Base-by-base conservation (phyloP, 2,113 vertebrate species). In the Talpa occidentalis region DNA sequence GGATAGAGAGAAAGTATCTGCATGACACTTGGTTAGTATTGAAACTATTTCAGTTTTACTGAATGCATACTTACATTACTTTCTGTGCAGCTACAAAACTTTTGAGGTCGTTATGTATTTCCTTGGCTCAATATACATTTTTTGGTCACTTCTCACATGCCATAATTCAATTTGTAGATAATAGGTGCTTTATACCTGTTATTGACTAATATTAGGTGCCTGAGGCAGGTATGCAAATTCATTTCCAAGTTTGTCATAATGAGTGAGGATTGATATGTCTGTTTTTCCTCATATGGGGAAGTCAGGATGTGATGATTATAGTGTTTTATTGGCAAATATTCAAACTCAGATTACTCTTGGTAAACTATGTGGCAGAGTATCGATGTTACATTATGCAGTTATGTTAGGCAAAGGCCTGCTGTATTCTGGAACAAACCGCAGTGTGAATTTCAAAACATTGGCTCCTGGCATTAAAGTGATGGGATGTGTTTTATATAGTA, bases 161-260 rank as follows among this genome's bases (percentile, higher is more conserved):
- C 28, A 5, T 82, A 85, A 84, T 64, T 90, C 26, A 72, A 4
- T 40, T 66, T 1, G 6, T 60, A 60, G 52, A 28, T 79, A 92
- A 84, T 80, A 10, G 19, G 5, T 44, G 6, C 14, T 86, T 92
- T 91, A n/a, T 44, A 73, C 8, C 15, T 60, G 6, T 28, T 67
- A 72, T 5, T 91, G 80, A 90, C 77, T 94, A 49, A 92, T 77
- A 88, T 81, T 54, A 70, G 66, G 28, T 94, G 42, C 47, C 74
- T 40, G 42, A 8, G 54, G 42, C 40, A 78, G 17, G 17, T 83
- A 60, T 82, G 69, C 26, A 42, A 95, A 72, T 80, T 35, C 12
- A 94, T 79, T 95, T 89, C 16, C 35, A 86, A 62, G 42, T 76
- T 62, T 87, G 6, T 37, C 66, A 62, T 82, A 94, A 91, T 64